phyloP scores from a whole-genome alignment of 2,888 invertebrate species.

The Papilio demoleus region DNA sequence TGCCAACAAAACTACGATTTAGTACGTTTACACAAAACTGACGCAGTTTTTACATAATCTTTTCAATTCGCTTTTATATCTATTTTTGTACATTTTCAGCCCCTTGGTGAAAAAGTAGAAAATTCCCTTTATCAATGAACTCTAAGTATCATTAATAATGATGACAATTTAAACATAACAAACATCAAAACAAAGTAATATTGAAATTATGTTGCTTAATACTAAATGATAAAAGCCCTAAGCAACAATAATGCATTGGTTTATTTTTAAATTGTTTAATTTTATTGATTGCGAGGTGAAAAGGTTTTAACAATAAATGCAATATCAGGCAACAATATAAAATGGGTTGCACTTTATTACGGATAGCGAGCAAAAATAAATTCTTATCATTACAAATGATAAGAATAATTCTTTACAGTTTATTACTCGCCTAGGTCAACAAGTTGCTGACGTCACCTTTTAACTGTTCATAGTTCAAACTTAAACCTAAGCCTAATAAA shows the following conservation, averaged over 20 bases:
- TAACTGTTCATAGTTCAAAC: slow-evolving; percentile 6
- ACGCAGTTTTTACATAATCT: not conserved
- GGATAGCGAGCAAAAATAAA: not conserved
- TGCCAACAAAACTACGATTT: slow-evolving; percentile 64
- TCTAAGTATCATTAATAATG: not conserved
- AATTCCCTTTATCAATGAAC: not conserved
- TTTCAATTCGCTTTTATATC: too few species aligned
- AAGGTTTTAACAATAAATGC: slow-evolving; percentile 3
- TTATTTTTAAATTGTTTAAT: slow-evolving; percentile 3
- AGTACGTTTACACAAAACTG: not conserved
- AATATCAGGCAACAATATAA: slow-evolving; percentile 2
- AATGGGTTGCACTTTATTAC: slow-evolving; percentile 6
- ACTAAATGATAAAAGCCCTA: not conserved
- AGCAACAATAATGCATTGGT: not conserved
- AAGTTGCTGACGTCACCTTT: slow-evolving; percentile 5
- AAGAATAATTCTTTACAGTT: not conserved
- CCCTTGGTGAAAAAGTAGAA: not conserved
- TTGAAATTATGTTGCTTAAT: not conserved
- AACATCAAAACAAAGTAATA: not conserved
- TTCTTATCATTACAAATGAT: not conserved
- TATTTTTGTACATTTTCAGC: not conserved
- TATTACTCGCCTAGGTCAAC: not conserved
- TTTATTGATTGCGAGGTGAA: slow-evolving; percentile 19
- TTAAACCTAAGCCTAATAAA: not conserved
- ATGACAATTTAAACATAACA: not conserved